These are phyloP conservation scores for Blastobasis lacticolella DNA, from an alignment of 2,888 invertebrate genomes.

Conservation along the genomic window DNA sequence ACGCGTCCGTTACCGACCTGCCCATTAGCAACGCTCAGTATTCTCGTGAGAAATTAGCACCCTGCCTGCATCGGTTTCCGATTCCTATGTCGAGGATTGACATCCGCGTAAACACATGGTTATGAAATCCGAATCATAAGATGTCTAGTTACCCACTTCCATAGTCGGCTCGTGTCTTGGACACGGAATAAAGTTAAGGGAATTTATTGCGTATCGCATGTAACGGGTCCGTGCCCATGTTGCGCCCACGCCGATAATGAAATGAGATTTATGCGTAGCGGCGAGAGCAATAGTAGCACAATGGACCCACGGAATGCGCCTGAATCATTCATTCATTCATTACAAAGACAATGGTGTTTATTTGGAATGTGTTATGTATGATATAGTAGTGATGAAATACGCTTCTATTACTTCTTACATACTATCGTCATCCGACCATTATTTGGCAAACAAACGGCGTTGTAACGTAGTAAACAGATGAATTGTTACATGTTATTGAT, in stretches of 20 bases:
- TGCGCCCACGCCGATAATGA: constrained; percentile 61
- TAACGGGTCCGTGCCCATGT: constrained; percentile 52
- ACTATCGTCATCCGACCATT: constrained; percentile 24
- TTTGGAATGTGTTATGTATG: no score
- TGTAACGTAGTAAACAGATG: no score
- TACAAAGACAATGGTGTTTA: no score
- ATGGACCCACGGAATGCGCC: constrained; percentile 57
- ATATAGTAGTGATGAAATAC: no score
- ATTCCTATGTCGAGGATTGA: no score
- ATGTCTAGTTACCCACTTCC: no score
- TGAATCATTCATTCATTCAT: no score
- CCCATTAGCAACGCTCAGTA: constrained; percentile 13
- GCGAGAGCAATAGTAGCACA: constrained; percentile 56
- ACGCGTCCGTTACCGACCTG: constrained; percentile 13
- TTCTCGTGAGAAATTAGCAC: constrained; percentile 12
- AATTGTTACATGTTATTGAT: background rate
- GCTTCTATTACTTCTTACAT: no score
- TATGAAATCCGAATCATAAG: background rate
- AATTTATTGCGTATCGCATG: constrained; percentile 35
- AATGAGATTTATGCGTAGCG: constrained; percentile 65
- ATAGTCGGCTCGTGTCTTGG: background rate
- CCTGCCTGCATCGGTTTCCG: no score
- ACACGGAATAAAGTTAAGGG: constrained; percentile 10
- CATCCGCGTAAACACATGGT: no score
- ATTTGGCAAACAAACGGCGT: constrained; percentile 18